Conservation (phyloP, 2,888 invertebrate genomes). For the Plebejus anna region DNA sequence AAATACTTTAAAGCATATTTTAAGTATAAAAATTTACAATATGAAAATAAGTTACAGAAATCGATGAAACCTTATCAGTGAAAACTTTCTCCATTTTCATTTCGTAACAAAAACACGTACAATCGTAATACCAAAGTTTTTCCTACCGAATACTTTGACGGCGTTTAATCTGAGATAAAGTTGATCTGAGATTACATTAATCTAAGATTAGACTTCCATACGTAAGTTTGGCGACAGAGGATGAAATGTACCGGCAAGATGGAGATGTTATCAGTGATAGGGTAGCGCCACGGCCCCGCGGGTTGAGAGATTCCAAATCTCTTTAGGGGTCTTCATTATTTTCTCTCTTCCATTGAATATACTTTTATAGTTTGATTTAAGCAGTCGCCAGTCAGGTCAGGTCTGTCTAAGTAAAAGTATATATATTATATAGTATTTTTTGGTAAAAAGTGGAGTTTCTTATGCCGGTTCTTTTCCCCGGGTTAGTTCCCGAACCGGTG, state of each 20-base stretch:
- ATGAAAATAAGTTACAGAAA: too few relatives aligned
- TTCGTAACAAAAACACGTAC: neutral
- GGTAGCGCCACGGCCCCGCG: neutral
- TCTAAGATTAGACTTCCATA: slow-evolving; percentile 1
- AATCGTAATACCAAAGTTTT: neutral
- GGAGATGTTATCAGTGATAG: slow-evolving; percentile 1
- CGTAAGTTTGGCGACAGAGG: neutral
- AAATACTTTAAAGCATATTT: too few relatives aligned
- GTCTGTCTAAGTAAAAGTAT: too few relatives aligned
- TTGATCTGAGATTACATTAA: slow-evolving; percentile 1
- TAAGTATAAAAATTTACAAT: too few relatives aligned
- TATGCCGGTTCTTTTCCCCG: too few relatives aligned
- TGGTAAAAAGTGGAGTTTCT: too few relatives aligned
- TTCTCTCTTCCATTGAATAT: neutral
- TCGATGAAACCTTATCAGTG: neutral
- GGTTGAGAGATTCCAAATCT: neutral
- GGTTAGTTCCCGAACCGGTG: too few relatives aligned
- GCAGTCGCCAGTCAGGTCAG: neutral
- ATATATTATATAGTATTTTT: too few relatives aligned
- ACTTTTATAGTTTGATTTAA: neutral
- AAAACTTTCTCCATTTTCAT: neutral
- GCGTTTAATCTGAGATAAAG: neutral
- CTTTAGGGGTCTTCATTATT: slow-evolving; percentile 1
- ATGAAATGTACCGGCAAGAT: neutral
- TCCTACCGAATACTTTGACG: neutral